Evolutionary conservation across 2,797 vertebrate genomes (phyloP).

Genomic region (Rhinella marina): DNA sequence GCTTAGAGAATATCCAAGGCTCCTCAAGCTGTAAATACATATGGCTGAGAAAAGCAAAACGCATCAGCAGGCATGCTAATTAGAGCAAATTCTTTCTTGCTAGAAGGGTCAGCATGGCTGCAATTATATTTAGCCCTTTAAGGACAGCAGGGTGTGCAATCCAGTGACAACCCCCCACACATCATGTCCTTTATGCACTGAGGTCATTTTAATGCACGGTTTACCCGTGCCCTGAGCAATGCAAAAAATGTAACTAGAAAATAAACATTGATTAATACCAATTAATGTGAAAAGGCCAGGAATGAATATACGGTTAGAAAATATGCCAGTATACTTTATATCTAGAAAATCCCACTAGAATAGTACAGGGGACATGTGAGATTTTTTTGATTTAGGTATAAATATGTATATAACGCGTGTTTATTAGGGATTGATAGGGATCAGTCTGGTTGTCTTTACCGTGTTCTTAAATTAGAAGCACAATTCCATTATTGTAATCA

Average conservation of each 20-base stretch:
- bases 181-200: constrained; percentile 32
- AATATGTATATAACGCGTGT: constrained; percentile 16
- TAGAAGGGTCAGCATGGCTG: constrained; percentile 28
- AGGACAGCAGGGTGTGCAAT: constrained; percentile 26
- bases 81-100: not conserved
- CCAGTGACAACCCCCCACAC: not conserved
- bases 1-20: not conserved
- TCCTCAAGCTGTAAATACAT: not conserved
- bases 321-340: constrained; percentile 2
- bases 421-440: constrained; percentile 9
- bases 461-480: constrained; percentile 27
- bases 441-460: constrained; percentile 2
- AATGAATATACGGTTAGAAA: constrained; percentile 16
- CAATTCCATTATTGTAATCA: constrained; percentile 1
- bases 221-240: constrained; percentile 31
- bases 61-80: constrained; percentile 11
- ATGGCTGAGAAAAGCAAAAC: constrained; percentile 27
- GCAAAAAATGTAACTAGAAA: constrained; percentile 40
- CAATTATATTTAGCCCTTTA: constrained; percentile 59
- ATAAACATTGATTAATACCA: constrained; percentile 32
- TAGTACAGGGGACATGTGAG: constrained; percentile 9
- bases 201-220: constrained; percentile 19
- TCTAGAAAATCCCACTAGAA: not conserved
- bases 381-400: constrained; percentile 34
- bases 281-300: constrained; percentile 22